Percentiles rank a stretch among this genome's conserved stretches.
These are phyloP conservation scores for Daphoenositta chrysoptera DNA, from an alignment of 2,113 vertebrate genomes.

Conservation along the genomic window DNA sequence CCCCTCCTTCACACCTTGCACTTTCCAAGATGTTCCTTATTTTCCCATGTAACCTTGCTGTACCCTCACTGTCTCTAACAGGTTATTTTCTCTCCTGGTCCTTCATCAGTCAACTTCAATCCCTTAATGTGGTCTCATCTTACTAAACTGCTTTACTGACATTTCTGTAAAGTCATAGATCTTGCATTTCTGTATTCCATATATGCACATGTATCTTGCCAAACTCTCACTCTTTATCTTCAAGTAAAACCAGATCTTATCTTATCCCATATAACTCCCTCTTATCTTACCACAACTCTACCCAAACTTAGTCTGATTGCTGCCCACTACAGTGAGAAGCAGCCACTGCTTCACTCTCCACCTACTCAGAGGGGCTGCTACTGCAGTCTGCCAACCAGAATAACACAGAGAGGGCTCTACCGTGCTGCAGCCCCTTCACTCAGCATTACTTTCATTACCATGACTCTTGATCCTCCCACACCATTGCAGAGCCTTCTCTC, in stretches of 20 bases:
- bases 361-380: neutral
- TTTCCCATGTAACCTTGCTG: neutral
- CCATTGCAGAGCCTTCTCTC: neutral
- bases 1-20: neutral
- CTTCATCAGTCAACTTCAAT: fast-evolving
- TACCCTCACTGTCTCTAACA: neutral
- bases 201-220: fast-evolving
- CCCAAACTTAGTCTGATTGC: neutral
- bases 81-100: neutral
- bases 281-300: neutral
- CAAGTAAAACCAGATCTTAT: neutral
- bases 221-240: neutral
- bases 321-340: neutral
- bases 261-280: neutral
- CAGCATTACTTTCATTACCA: neutral
- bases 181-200: neutral
- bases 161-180: neutral
- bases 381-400: neutral
- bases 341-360: neutral
- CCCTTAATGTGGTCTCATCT: neutral
- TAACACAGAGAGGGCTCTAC: neutral
- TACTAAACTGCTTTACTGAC: neutral
- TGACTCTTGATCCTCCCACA: neutral
- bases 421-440: neutral
- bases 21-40: neutral